A percentile compares a stretch with the other conserved stretches of the same genome.
Evolutionary conservation across 30 jellyfish, hydroid and myxozoan genomes (phyloP).

Genomic region (Cassiopea andromeda): DNA sequence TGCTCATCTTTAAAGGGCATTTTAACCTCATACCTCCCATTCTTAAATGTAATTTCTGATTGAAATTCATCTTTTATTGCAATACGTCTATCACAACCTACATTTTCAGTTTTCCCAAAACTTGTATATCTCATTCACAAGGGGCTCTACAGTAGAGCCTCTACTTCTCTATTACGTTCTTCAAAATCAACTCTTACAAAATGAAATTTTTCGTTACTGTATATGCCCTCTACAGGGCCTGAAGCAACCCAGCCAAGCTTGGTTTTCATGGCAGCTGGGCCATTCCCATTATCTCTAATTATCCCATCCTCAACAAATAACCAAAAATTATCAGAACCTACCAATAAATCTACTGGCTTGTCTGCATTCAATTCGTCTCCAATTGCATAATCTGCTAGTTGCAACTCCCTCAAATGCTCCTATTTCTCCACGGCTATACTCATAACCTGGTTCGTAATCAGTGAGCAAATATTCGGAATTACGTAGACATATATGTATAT

Average conservation of each 20-base stretch:
- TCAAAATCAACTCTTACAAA: slow-evolving; percentile 5
- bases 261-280: slow-evolving; percentile 16
- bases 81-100: slow-evolving; percentile 15
- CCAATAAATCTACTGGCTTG: neutral
- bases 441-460: slow-evolving; percentile 26
- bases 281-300: neutral
- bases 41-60: slow-evolving; percentile 16
- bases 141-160: too few relatives aligned
- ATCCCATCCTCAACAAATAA: neutral
- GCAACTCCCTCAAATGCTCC: slow-evolving; percentile 19
- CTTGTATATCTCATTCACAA: neutral
- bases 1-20: slow-evolving; percentile 43
- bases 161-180: neutral
- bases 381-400: slow-evolving; percentile 28
- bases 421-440: slow-evolving; percentile 8
- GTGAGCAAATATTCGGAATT: slow-evolving; percentile 47
- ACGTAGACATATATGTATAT: slow-evolving; percentile 16
- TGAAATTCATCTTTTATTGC: slow-evolving; percentile 28
- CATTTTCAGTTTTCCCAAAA: slow-evolving; percentile 23
- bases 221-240: slow-evolving; percentile 16
- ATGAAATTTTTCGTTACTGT: slow-evolving; percentile 3
- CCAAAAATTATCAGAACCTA: neutral
- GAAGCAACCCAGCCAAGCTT: slow-evolving; percentile 34
- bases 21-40: slow-evolving; percentile 25
- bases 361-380: slow-evolving; percentile 2